Percentiles rank a stretch among this genome's conserved stretches.
Conservation (phyloP, 2,113 vertebrate species). For the Petromus typicus region DNA sequence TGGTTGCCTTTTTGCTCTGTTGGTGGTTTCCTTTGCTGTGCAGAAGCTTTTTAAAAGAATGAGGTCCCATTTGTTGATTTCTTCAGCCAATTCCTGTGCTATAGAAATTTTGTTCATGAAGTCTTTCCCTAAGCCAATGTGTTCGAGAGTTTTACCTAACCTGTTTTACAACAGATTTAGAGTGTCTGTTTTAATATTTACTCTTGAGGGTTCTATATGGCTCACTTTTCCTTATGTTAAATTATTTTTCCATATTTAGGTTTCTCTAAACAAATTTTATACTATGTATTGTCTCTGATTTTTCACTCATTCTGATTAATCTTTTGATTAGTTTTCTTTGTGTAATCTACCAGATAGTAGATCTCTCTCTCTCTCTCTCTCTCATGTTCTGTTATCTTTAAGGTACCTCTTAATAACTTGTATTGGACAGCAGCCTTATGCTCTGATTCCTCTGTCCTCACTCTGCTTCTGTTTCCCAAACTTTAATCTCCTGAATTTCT, state of each 20-base stretch:
- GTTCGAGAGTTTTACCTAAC: too few relatives aligned
- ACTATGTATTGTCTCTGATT: not conserved
- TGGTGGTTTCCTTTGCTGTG: too few relatives aligned
- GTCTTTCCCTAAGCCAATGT: too few relatives aligned
- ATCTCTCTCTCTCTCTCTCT: not conserved
- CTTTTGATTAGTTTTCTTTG: not conserved
- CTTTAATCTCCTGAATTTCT: not conserved
- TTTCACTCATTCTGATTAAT: not conserved
- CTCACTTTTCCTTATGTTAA: not conserved
- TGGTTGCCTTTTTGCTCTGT: too few relatives aligned
- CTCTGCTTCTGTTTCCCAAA: not conserved
- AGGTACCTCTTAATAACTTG: not conserved
- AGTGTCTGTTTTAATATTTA: too few relatives aligned
- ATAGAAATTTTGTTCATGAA: too few relatives aligned
- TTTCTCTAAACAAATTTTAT: not conserved
- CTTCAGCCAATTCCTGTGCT: too few relatives aligned
- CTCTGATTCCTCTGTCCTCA: too few relatives aligned
- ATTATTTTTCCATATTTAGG: not conserved
- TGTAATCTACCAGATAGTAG: not conserved
- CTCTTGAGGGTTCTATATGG: not conserved
- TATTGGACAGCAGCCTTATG: not conserved
- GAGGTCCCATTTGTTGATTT: too few relatives aligned
- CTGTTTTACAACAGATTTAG: too few relatives aligned
- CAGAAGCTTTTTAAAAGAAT: too few relatives aligned
- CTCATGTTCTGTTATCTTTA: not conserved